phyloP scores from a whole-genome alignment of 2,797 vertebrate genomes.

The Arvicola amphibius region DNA sequence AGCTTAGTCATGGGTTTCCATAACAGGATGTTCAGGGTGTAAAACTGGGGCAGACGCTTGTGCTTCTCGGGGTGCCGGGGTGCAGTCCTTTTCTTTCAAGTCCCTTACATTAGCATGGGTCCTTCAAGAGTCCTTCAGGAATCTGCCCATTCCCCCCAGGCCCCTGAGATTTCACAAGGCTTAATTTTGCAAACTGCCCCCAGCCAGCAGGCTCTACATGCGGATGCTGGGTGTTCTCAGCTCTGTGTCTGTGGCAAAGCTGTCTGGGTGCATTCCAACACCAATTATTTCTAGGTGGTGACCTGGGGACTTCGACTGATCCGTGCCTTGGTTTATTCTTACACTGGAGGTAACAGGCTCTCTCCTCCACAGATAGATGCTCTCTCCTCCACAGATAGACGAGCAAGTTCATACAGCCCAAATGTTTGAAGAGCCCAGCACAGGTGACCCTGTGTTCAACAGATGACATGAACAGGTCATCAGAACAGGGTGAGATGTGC shows the following conservation, averaged over 20 bases:
- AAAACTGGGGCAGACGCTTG: background rate
- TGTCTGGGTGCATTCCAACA: too few species aligned
- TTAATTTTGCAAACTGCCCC: background rate
- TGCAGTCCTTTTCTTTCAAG: background rate
- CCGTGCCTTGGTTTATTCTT: background rate
- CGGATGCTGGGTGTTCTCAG: background rate
- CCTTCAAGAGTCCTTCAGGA: background rate
- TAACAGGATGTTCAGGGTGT: background rate
- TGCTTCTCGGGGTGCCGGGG: background rate
- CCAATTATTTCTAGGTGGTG: background rate
- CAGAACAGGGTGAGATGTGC: rapidly evolving
- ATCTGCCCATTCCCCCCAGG: background rate
- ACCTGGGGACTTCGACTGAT: background rate
- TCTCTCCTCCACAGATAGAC: rapidly evolving
- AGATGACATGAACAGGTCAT: too few species aligned
- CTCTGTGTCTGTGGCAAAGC: rapidly evolving
- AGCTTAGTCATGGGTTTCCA: background rate
- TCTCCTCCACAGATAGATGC: rapidly evolving
- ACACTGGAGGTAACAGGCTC: too few species aligned
- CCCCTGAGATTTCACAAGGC: background rate
- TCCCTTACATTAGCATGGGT: background rate
- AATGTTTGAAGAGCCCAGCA: background rate
- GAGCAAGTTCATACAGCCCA: rapidly evolving
- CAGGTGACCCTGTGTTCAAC: background rate
- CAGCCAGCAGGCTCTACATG: background rate